Conservation (phyloP, 1,140 invertebrate genomes). For the Ladona fulva region DNA sequence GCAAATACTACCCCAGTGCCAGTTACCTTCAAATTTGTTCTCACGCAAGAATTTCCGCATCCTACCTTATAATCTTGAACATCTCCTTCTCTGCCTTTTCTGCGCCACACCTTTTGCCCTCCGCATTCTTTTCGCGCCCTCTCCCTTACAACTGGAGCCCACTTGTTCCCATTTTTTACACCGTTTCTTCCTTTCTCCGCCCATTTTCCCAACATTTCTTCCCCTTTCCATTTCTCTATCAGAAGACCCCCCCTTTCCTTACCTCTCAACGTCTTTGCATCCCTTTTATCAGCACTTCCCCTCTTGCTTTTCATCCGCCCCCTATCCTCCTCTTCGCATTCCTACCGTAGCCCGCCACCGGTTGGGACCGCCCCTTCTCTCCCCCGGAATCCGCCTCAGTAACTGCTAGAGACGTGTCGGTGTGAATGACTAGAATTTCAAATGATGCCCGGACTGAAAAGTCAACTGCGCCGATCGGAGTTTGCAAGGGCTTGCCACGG, state of each 20-base stretch:
- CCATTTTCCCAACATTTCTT: background rate
- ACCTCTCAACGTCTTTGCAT: background rate
- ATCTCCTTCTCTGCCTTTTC: too few relatives aligned
- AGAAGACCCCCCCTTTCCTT: background rate
- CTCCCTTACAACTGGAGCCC: too few relatives aligned
- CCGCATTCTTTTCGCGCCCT: too few relatives aligned
- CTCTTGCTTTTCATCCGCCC: too few relatives aligned
- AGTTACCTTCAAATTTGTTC: too few relatives aligned
- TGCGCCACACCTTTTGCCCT: too few relatives aligned
- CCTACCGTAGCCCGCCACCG: background rate
- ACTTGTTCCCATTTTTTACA: background rate
- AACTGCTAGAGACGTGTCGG: background rate
- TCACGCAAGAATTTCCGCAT: too few relatives aligned
- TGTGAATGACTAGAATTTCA: background rate
- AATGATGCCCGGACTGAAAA: background rate
- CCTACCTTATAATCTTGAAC: too few relatives aligned
- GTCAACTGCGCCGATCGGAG: background rate
- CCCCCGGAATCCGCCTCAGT: constrained; percentile 1
- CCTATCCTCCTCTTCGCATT: background rate
- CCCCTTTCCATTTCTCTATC: background rate
- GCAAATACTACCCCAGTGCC: too few relatives aligned
- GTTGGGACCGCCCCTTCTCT: background rate
- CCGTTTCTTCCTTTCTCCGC: background rate
- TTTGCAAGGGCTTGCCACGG: background rate
- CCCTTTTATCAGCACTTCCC: background rate